These are phyloP conservation scores for Rhyacophila evoluta DNA, from an alignment of 2,888 invertebrate species.

Conservation along the genomic window DNA sequence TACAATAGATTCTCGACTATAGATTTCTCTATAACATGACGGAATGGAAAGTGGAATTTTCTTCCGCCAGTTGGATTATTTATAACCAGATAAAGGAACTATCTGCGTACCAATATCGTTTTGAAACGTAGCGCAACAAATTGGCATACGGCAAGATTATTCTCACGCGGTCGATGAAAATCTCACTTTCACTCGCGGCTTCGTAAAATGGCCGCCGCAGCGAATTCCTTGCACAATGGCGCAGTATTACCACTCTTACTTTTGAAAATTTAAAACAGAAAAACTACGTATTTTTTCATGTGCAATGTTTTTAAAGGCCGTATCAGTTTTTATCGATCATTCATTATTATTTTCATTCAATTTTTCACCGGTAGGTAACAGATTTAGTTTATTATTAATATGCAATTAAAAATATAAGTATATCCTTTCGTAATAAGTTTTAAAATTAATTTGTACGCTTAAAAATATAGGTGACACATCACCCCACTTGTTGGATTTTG, in stretches of 20 bases:
- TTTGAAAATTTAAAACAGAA: constrained; percentile 34
- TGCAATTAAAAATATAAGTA: too few relatives aligned
- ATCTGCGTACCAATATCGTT: background rate
- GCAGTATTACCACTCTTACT: constrained; percentile 49
- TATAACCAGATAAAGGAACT: background rate
- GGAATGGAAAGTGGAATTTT: constrained; percentile 5
- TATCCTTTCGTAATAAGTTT: too few relatives aligned
- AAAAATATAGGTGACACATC: too few relatives aligned
- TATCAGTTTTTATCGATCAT: background rate
- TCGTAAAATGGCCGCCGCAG: constrained; percentile 33
- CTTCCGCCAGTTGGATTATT: background rate
- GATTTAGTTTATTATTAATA: too few relatives aligned
- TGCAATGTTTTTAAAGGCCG: background rate
- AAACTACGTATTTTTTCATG: constrained; percentile 6
- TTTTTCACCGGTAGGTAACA: background rate
- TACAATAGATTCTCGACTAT: background rate
- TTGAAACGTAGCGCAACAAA: background rate
- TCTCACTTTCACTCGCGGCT: constrained; percentile 50
- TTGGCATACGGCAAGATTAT: background rate
- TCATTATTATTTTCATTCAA: background rate
- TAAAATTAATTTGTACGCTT: too few relatives aligned
- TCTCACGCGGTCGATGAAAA: constrained; percentile 31
- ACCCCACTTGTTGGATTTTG: too few relatives aligned
- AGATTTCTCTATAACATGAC: background rate
- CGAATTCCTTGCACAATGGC: constrained; percentile 50